phyloP scores from a whole-genome alignment of 2,888 invertebrate species.

The Gymnocheta viridis region DNA sequence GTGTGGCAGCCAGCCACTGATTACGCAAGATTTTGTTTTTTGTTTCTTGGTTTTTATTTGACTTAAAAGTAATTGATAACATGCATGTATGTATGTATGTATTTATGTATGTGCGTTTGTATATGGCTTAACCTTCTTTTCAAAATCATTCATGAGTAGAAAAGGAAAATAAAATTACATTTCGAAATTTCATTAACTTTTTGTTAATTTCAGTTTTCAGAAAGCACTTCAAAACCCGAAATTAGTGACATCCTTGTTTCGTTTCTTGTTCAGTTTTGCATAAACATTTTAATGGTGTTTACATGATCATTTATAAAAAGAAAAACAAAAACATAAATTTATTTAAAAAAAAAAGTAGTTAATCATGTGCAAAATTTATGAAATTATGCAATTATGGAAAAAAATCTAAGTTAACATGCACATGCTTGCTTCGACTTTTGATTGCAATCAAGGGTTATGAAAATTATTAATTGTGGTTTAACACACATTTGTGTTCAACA shows the following conservation, averaged over 20 bases:
- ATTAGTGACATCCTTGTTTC: conserved; percentile 34
- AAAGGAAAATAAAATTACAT: neutral
- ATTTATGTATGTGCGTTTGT: no score
- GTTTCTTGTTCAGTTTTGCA: conserved; percentile 25
- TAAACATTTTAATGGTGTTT: conserved; percentile 32
- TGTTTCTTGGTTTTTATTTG: conserved; percentile 7
- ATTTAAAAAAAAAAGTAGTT: conserved; percentile 5
- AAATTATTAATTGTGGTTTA: conserved; percentile 58
- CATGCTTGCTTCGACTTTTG: neutral
- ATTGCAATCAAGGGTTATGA: conserved; percentile 63
- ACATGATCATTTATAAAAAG: conserved; percentile 40
- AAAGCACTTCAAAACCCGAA: neutral
- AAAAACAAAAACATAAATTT: neutral
- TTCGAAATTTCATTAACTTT: conserved; percentile 8
- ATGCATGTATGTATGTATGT: no score
- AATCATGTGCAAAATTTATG: conserved; percentile 36
- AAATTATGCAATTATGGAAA: conserved; percentile 62
- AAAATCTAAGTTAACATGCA: conserved; percentile 69
- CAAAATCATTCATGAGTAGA: conserved; percentile 10
- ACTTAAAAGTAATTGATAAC: conserved; percentile 65
- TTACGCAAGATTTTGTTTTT: conserved; percentile 45
- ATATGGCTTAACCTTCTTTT: conserved; percentile 62
- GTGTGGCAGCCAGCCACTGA: conserved; percentile 46
- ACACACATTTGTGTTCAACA: conserved; percentile 49
- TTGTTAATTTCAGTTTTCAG: neutral